These are phyloP conservation scores for Tholera decimalis DNA, from an alignment of 2,888 invertebrate species.

Conservation along the genomic window DNA sequence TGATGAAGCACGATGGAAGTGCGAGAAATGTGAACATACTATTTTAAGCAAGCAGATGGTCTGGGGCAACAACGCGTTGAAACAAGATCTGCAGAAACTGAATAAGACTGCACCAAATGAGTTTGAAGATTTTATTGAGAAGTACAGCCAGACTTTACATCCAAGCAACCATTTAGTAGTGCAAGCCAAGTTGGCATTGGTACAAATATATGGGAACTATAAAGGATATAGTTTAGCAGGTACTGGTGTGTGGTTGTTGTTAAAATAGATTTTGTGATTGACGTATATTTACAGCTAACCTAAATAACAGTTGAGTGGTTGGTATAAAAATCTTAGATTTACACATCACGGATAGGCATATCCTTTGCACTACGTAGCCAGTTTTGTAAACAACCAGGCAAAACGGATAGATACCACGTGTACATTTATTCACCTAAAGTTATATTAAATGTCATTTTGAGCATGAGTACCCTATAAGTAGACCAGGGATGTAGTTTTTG, in stretches of 20 bases:
- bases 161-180: conserved; percentile 93
- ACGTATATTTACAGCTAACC: conserved; percentile 31
- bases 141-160: conserved; percentile 92
- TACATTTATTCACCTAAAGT: background rate
- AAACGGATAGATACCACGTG: background rate
- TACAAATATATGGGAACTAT: conserved; percentile 93
- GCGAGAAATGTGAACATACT: conserved; percentile 92
- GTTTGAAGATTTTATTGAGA: conserved; percentile 92
- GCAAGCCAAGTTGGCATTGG: conserved; percentile 93
- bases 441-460: background rate
- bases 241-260: conserved; percentile 67
- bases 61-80: conserved; percentile 92
- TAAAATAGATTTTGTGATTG: conserved; percentile 38
- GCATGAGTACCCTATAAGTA: too few relatives aligned
- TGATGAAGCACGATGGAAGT: conserved; percentile 92
- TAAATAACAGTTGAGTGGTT: conserved; percentile 12
- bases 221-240: conserved; percentile 91
- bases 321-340: background rate
- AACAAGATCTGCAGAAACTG: conserved; percentile 90
- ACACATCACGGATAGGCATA: background rate
- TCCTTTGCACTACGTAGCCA: background rate
- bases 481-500: background rate
- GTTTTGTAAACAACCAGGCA: conserved; percentile 2
- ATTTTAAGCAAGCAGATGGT: conserved; percentile 91
- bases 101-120: conserved; percentile 89